Percentiles rank a stretch among this genome's conserved stretches.
Evolutionary conservation across 1,140 invertebrate genomes (phyloP).

Genomic region (Sogatella furcifera): DNA sequence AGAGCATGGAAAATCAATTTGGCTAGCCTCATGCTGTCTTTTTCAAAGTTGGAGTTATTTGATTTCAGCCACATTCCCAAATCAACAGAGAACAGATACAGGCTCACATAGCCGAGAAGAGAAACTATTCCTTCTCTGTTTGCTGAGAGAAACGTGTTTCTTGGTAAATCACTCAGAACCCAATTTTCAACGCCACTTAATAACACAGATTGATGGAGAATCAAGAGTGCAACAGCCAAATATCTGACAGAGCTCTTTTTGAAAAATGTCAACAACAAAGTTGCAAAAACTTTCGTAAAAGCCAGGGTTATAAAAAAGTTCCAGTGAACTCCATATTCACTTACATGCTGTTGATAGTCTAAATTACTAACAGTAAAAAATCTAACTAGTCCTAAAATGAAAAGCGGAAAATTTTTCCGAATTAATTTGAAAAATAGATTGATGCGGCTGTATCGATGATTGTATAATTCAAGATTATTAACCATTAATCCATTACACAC

Average conservation of each 20-base stretch:
- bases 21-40: conserved; percentile 24
- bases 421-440: conserved; percentile 5
- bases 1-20: conserved; percentile 34
- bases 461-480: background rate
- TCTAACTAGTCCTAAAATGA: conserved; percentile 60
- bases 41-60: conserved; percentile 23
- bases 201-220: conserved; percentile 58
- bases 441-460: background rate
- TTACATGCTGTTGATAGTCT: conserved; percentile 75
- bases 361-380: conserved; percentile 48
- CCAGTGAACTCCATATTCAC: conserved; percentile 93
- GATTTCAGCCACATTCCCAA: conserved; percentile 48
- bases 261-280: conserved; percentile 41
- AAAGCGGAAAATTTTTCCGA: conserved; percentile 36
- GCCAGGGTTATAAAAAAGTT: conserved; percentile 94
- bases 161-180: conserved; percentile 49
- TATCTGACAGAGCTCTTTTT: conserved; percentile 34
- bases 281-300: conserved; percentile 62
- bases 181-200: conserved; percentile 51
- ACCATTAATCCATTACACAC: conserved; percentile 62
- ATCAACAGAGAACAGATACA: conserved; percentile 66
- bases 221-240: conserved; percentile 41
- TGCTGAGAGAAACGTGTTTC: conserved; percentile 55
- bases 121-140: conserved; percentile 88
- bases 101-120: conserved; percentile 64